A percentile compares a stretch with the other conserved stretches of the same genome.
phyloP scores from a whole-genome alignment of 2,797 vertebrate genomes.

The Thalassophryne amazonica region DNA sequence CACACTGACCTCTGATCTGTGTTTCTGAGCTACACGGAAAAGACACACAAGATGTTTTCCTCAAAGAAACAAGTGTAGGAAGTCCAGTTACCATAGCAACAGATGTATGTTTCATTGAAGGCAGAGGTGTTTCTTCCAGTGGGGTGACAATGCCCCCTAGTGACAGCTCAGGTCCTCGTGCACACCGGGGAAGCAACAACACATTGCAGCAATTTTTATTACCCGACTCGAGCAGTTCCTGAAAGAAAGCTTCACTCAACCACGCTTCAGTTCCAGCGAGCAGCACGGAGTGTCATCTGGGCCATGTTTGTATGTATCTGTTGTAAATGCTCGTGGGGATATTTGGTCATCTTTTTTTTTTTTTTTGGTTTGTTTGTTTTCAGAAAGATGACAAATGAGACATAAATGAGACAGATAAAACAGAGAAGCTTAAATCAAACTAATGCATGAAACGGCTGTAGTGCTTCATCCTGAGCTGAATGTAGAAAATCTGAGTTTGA shows the following conservation, averaged over 20 bases:
- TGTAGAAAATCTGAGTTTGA: background rate
- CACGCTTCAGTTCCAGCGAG: background rate
- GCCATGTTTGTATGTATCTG: too few species aligned
- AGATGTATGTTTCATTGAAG: conserved; percentile 35
- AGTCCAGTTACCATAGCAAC: conserved; percentile 62
- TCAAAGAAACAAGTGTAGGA: conserved; percentile 1
- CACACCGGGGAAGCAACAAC: conserved; percentile 11
- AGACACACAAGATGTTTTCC: conserved; percentile 2
- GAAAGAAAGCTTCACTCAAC: background rate
- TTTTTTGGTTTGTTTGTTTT: too few species aligned
- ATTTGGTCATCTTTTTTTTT: too few species aligned
- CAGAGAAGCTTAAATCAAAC: too few species aligned
- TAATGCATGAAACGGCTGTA: too few species aligned
- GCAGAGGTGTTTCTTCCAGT: conserved; percentile 36
- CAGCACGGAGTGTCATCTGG: too few species aligned
- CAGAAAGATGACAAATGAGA: too few species aligned
- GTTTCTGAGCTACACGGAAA: conserved; percentile 2
- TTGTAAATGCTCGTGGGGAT: too few species aligned
- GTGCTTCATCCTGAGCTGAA: background rate
- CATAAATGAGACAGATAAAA: too few species aligned
- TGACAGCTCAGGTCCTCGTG: conserved; percentile 45
- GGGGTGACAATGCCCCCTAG: conserved; percentile 76
- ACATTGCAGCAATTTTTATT: conserved; percentile 13
- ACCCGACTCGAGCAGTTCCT: background rate
- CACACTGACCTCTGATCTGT: conserved; percentile 10